Evolutionary conservation across 2,113 vertebrate genomes (phyloP), one percentile per base, ranked within the genome.

Genomic region (Siniperca knerii): DNA sequence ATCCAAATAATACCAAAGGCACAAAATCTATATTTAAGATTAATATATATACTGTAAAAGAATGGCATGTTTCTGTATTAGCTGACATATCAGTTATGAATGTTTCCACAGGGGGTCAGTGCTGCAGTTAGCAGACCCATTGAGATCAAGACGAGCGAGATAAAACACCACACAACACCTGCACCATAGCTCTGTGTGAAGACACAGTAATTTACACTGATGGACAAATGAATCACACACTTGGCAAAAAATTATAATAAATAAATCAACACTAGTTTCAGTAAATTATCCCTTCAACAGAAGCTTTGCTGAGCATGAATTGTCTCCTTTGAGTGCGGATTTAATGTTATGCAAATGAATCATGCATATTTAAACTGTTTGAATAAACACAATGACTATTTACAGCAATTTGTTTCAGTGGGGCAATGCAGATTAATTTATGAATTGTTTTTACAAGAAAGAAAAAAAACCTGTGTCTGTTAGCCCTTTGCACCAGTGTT

Each of bases 381-480:
- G 70, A 86, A 92, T 86, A 83, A 92, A 87, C 76, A 84, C 79
- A 87, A 76, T 72, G 46, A 48, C 40, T 78, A 29, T 77, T 83
- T 72, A 75, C 42, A 76, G 57, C 33, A 50, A 18, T 25, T 50
- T 61, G 54, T 44, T 69, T 82, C 58, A 57, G 37, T 60, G 23
- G 40, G 13, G 61, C 25, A 7, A 48, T 15, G 9, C 13, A 1
- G 6, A 66, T 64, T n/a, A 13, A 79, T 70, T 46, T 46, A 83
- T 33, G 6, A 50, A 52, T 44, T 37, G n/a, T 29, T 74, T 81
- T 48, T 10, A 23, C 29, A 57, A 55, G 8, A 61, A 12, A 23
- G 29, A 40, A 57, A 48, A 35, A 52, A 75, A 73, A 9, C 29
- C 33, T 0, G 6, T 46, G 40, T 3, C 7, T 68, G 15, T 74